Evolutionary conservation across 92 coral and sea anemone species (phyloP).

Genomic region (Palythoa caribaeorum): DNA sequence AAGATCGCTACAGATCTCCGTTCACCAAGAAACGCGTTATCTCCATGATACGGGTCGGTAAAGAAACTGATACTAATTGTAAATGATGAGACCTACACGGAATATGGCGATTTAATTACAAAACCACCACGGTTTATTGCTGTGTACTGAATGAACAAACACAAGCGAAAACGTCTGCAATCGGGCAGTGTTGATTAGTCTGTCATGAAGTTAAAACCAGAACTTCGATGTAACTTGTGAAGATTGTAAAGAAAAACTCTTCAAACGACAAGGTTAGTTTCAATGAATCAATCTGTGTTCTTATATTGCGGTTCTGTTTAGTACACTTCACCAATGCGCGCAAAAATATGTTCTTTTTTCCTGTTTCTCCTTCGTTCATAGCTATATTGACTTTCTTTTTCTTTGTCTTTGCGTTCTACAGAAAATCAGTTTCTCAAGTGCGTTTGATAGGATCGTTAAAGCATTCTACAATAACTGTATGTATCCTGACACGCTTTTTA

Average conservation of each 20-base stretch:
- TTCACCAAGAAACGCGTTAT: not conserved
- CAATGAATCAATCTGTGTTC: not conserved
- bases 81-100: not conserved
- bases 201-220: not conserved
- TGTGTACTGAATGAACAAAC: not conserved
- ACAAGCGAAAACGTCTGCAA: not conserved
- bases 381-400: not conserved
- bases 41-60: constrained; percentile 10
- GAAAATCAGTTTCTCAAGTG: not conserved
- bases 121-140: not conserved
- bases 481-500: not conserved
- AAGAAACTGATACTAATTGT: constrained; percentile 29
- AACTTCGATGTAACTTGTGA: not conserved
- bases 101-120: not conserved
- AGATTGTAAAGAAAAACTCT: not conserved
- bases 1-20: constrained; percentile 53
- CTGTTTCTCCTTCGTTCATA: not conserved
- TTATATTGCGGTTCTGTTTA: too few relatives aligned
- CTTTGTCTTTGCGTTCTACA: not conserved
- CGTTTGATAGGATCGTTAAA: not conserved
- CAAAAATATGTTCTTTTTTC: not conserved
- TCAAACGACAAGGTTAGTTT: not conserved
- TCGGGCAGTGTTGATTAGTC: not conserved
- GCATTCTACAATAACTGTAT: not conserved
- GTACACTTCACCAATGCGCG: not conserved